Percentiles rank a stretch among this genome's conserved stretches.
Evolutionary conservation across 2,888 invertebrate genomes (phyloP).

Genomic region (Oeneis ivallda): DNA sequence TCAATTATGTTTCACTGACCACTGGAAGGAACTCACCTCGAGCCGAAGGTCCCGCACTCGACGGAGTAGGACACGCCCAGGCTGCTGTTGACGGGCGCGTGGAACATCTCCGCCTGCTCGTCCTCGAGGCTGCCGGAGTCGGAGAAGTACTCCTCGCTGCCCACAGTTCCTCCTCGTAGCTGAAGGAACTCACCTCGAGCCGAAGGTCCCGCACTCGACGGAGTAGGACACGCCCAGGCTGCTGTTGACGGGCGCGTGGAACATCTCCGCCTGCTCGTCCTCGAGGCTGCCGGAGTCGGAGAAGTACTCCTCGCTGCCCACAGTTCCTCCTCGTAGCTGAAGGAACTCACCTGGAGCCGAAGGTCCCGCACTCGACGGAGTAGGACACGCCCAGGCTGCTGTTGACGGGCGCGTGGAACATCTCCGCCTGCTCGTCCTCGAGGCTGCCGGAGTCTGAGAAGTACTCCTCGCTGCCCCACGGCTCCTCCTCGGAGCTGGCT

Average conservation of each 20-base stretch:
- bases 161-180: not conserved
- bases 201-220: slow-evolving; percentile 66
- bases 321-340: not conserved
- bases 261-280: slow-evolving; percentile 60
- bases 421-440: slow-evolving; percentile 60
- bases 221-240: slow-evolving; percentile 49
- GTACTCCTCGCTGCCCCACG: slow-evolving; percentile 53
- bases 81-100: slow-evolving; percentile 58
- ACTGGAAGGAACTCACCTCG: slow-evolving; percentile 48
- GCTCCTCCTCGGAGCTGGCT: slow-evolving; percentile 60
- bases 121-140: slow-evolving; percentile 63
- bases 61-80: slow-evolving; percentile 51
- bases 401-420: slow-evolving; percentile 65
- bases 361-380: slow-evolving; percentile 63
- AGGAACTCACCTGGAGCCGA: slow-evolving; percentile 56
- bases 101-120: slow-evolving; percentile 62
- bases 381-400: slow-evolving; percentile 48
- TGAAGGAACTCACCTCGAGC: slow-evolving; percentile 48
- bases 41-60: slow-evolving; percentile 66
- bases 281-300: slow-evolving; percentile 61
- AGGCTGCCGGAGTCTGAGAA: slow-evolving; percentile 58
- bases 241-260: slow-evolving; percentile 62
- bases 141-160: slow-evolving; percentile 56
- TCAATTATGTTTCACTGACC: too few relatives aligned
- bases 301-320: slow-evolving; percentile 56